phyloP scores from a whole-genome alignment of 2,888 invertebrate species.

The Syrphus vitripennis region DNA sequence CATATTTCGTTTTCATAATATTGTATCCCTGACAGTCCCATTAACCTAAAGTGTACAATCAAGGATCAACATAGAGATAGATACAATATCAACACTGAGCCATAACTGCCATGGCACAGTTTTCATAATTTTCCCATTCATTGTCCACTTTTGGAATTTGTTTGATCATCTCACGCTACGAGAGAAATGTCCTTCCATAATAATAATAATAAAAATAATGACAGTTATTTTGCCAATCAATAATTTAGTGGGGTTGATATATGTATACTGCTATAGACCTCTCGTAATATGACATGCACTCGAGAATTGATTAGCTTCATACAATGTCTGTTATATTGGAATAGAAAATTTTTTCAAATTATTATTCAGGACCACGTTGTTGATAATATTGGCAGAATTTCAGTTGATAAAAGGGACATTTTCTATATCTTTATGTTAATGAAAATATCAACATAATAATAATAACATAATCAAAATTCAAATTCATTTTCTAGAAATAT shows the following conservation, averaged over 20 bases:
- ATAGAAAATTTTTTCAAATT: background rate
- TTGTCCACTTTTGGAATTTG: conserved; percentile 31
- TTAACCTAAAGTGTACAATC: background rate
- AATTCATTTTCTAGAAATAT: background rate
- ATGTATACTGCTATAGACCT: background rate
- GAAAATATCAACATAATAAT: background rate
- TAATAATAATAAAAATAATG: conserved; percentile 23
- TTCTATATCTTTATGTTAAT: background rate
- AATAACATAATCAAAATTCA: background rate
- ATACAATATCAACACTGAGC: background rate
- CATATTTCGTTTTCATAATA: too few relatives aligned
- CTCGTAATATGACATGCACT: background rate
- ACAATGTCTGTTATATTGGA: background rate
- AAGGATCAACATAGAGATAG: background rate
- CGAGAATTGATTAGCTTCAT: conserved; percentile 14
- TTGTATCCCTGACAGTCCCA: too few relatives aligned
- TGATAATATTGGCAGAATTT: background rate
- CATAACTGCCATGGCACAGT: background rate
- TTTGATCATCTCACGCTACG: conserved; percentile 11
- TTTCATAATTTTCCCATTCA: conserved; percentile 22
- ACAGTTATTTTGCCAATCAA: conserved; percentile 21
- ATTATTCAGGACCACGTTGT: conserved; percentile 18
- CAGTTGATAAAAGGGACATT: background rate
- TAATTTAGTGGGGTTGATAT: conserved; percentile 5
- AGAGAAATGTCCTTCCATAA: background rate